Conservation (phyloP, 2,797 vertebrate species). For the Sternarchorhynchus goeldii region DNA sequence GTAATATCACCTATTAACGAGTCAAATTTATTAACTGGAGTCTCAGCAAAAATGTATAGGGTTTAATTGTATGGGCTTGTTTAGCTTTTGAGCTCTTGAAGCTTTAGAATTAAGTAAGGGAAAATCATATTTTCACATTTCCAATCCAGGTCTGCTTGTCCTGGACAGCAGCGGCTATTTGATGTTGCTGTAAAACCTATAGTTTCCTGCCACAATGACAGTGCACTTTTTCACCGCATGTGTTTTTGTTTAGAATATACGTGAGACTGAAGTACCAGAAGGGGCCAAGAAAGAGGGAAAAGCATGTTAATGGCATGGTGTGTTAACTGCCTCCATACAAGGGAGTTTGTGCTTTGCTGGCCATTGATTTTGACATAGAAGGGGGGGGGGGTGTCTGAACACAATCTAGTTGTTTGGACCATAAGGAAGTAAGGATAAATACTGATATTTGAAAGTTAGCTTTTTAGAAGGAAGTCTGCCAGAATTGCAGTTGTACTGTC, state of each 20-base stretch:
- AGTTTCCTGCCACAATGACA: slow-evolving; percentile 66
- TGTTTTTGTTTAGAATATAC: slow-evolving; percentile 68
- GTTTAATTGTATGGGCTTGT: no score
- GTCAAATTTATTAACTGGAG: no score
- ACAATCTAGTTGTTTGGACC: slow-evolving; percentile 2
- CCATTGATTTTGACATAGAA: not conserved
- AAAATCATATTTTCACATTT: not conserved
- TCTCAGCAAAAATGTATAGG: no score
- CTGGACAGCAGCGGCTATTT: not conserved
- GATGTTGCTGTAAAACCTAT: slow-evolving; percentile 8
- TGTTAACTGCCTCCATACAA: not conserved
- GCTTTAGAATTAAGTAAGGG: no score
- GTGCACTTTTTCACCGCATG: slow-evolving; percentile 68
- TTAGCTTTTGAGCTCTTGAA: no score
- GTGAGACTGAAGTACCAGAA: slow-evolving; percentile 22
- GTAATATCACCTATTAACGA: not conserved
- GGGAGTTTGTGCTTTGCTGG: slow-evolving; percentile 12
- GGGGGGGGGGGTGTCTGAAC: not conserved
- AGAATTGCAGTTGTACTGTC: slow-evolving; percentile 43
- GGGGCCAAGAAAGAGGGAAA: slow-evolving; percentile 12
- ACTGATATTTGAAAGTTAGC: slow-evolving; percentile 29
- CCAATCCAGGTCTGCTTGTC: not conserved
- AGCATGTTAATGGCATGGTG: slow-evolving; percentile 27
- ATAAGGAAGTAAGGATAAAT: slow-evolving; percentile 24
- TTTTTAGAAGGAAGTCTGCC: slow-evolving; percentile 13